These are phyloP conservation scores for Drosophila multiciliata DNA, from an alignment of 2,888 invertebrate genomes.

Conservation along the genomic window DNA sequence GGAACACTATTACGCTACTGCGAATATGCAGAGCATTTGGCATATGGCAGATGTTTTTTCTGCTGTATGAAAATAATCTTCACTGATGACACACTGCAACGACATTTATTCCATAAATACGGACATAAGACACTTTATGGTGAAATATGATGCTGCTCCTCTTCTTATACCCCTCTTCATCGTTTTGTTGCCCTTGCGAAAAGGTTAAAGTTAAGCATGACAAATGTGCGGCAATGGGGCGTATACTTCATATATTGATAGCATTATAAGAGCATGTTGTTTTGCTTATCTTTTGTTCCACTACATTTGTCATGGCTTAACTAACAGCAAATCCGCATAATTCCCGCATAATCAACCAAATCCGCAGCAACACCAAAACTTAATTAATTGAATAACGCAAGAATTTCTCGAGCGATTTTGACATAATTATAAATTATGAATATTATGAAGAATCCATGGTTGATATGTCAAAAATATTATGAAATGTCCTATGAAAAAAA, in stretches of 20 bases:
- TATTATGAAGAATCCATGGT: no score
- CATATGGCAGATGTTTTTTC: conserved; percentile 34
- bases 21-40: conserved; percentile 68
- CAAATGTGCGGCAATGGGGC: conserved; percentile 57
- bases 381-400: conserved; percentile 13
- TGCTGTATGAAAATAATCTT: conserved; percentile 53
- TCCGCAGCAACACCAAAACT: conserved; percentile 12
- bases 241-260: conserved; percentile 59
- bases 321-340: conserved; percentile 48
- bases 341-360: conserved; percentile 25
- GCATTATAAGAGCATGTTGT: conserved; percentile 12
- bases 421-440: not conserved
- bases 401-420: not conserved
- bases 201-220: conserved; percentile 77
- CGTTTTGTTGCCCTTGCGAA: conserved; percentile 30
- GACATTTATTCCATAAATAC: conserved; percentile 51
- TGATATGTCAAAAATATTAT: no score
- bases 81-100: conserved; percentile 4
- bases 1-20: conserved; percentile 20
- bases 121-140: conserved; percentile 24
- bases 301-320: conserved; percentile 41
- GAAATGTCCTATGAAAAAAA: no score
- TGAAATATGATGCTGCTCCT: conserved; percentile 23
- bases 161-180: not conserved
- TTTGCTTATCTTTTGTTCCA: conserved; percentile 36